These are phyloP conservation scores for Gobionotothen gibberifrons DNA, from an alignment of 2,797 vertebrate genomes.

Conservation along the genomic window DNA sequence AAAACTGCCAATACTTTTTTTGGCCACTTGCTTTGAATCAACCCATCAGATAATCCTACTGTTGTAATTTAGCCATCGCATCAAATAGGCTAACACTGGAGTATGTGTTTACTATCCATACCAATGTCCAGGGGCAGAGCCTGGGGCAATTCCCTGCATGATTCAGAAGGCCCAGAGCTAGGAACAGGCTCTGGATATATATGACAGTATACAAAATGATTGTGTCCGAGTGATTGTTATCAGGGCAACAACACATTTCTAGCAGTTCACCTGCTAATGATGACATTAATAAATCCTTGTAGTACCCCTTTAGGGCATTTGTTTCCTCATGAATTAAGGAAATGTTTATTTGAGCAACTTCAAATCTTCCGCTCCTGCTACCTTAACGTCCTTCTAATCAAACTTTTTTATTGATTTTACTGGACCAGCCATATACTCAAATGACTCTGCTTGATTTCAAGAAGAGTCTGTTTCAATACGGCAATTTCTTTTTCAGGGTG, in stretches of 20 bases:
- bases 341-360: constrained; percentile 9
- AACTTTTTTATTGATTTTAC: constrained; percentile 28
- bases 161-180: constrained; percentile 14
- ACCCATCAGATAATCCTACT: constrained; percentile 11
- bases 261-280: not conserved
- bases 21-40: constrained; percentile 23
- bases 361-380: not conserved
- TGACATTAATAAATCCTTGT: not conserved
- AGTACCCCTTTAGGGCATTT: not conserved
- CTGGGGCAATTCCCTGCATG: constrained; percentile 28
- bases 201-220: constrained; percentile 5
- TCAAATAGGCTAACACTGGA: constrained; percentile 19
- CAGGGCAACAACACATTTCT: not conserved
- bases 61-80: constrained; percentile 26
- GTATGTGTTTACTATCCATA: constrained; percentile 33
- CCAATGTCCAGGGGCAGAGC: constrained; percentile 13
- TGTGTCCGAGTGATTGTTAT: constrained; percentile 13
- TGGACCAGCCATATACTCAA: not conserved
- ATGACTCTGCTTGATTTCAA: too few species aligned
- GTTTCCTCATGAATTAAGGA: constrained; percentile 8
- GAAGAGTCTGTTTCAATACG: too few species aligned
- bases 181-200: constrained; percentile 2
- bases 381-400: not conserved
- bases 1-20: not conserved
- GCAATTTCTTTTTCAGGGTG: too few species aligned